Evolutionary conservation across 2,888 invertebrate species (phyloP).

Genomic region (Litoditis marina): DNA sequence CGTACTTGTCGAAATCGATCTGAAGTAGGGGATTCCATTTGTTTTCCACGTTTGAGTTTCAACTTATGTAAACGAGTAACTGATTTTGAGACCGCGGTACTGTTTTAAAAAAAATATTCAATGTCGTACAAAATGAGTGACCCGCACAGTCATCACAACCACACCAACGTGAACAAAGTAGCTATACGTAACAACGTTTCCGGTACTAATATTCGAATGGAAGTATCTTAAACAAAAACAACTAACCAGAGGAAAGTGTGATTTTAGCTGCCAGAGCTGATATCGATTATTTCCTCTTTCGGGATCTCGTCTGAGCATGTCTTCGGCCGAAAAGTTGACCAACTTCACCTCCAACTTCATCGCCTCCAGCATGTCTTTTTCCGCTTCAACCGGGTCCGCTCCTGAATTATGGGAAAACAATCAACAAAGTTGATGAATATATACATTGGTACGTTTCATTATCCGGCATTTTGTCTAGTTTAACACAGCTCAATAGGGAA

Average conservation of each 20-base stretch:
- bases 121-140: too few relatives aligned
- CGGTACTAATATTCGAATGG: not conserved
- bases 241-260: slow-evolving; percentile 46
- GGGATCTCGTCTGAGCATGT: slow-evolving; percentile 52
- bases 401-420: slow-evolving; percentile 25
- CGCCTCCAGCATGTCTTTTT: slow-evolving; percentile 51
- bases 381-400: slow-evolving; percentile 36
- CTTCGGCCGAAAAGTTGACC: slow-evolving; percentile 54
- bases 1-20: slow-evolving; percentile 51
- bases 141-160: not conserved
- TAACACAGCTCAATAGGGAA: too few relatives aligned
- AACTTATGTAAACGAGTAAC: too few relatives aligned
- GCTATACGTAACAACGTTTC: not conserved
- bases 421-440: too few relatives aligned
- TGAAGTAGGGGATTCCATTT: slow-evolving; percentile 17
- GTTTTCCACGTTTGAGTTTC: not conserved
- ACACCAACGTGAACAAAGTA: not conserved
- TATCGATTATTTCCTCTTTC: slow-evolving; percentile 56
- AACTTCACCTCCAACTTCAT: slow-evolving; percentile 56
- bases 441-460: too few relatives aligned
- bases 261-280: slow-evolving; percentile 46
- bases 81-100: too few relatives aligned
- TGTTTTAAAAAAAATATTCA: too few relatives aligned
- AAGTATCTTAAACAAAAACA: not conserved
- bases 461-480: too few relatives aligned